Percentiles rank a stretch among this genome's conserved stretches.
These are phyloP conservation scores for Shargacucullia verbasci DNA, from an alignment of 2,888 invertebrate species.

Conservation along the genomic window DNA sequence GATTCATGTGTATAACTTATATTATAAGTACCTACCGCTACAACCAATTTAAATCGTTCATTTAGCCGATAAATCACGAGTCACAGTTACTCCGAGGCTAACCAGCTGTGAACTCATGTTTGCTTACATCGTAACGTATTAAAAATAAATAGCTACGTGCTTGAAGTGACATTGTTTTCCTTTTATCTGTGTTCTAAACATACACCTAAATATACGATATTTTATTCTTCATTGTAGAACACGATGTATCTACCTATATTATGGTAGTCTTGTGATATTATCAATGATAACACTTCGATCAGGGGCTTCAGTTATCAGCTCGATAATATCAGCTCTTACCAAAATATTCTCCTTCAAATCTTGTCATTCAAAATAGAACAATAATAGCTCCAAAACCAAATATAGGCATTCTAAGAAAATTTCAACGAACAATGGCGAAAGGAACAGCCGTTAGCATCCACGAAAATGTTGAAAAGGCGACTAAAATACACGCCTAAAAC, in stretches of 20 bases:
- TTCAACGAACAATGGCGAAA: slow-evolving; percentile 10
- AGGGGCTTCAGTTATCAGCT: not conserved
- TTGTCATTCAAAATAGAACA: not conserved
- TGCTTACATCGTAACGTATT: slow-evolving; percentile 61
- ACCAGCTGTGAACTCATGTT: slow-evolving; percentile 44
- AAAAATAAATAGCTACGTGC: slow-evolving; percentile 57
- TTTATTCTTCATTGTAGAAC: slow-evolving; percentile 34
- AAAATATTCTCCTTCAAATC: slow-evolving; percentile 4
- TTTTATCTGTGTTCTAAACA: slow-evolving; percentile 60
- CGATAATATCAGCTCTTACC: not conserved
- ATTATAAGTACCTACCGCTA: not conserved
- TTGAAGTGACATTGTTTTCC: slow-evolving; percentile 61
- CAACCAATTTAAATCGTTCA: slow-evolving; percentile 27
- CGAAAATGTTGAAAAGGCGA: not conserved
- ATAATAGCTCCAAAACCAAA: not conserved
- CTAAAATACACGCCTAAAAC: slow-evolving; percentile 16
- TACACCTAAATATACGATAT: slow-evolving; percentile 30
- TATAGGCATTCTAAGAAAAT: slow-evolving; percentile 4
- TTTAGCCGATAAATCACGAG: slow-evolving; percentile 37
- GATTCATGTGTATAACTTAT: no score
- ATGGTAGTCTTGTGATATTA: not conserved
- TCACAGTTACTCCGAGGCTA: slow-evolving; percentile 33
- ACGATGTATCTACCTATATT: slow-evolving; percentile 1
- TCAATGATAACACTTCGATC: slow-evolving; percentile 15
- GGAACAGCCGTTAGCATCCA: slow-evolving; percentile 2